Base-by-base conservation (phyloP, 2,113 vertebrate species). In the Sclerurus mexicanus region DNA sequence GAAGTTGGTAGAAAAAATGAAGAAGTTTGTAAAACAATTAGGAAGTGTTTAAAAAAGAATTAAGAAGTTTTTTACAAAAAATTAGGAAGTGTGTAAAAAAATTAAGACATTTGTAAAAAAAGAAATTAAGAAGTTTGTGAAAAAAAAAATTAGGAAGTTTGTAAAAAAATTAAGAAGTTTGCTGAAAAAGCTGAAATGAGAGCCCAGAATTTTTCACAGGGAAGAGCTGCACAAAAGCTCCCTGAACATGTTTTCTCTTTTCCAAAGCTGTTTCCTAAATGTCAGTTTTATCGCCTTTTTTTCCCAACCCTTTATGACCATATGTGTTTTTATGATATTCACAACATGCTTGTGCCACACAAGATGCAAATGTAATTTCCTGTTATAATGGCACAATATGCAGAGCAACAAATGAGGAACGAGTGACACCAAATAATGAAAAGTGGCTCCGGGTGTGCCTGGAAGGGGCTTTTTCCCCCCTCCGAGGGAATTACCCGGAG, bases 321-420 rank as follows among this genome's bases (percentile, higher is more conserved):
- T 98, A 97, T 98, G 98, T 98, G 97, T 97, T 97, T 98, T 98
- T 97, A 98, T 97, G 97, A 97, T 85, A 96, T 97, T 98, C 98
- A 89, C 97, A 97, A 97, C 98, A 96, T 97, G 94, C 97, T 96
- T 97, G 95, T 98, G 97, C 97, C 98, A 98, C 98, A 96, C 97
- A 96, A 97, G 97, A 98, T 97, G 97, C 97, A 97, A 96, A 98
- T 97, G 97, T 93, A 96, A 97, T 98, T 98, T 98, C 98, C 98
- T 98, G 96, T 94, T 92, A 90, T 96, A 96, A 95, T 66, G 96
- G 96, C 97, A 96, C 97, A 60, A 94, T 83, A 83, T 95, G 97
- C 97, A 92, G 73, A 66, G 92, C 92, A 93, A 91, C 97, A 94
- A 94, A 82, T 21, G 79, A 96, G 96, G 88, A 95, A 95, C 67